Base-by-base conservation (phyloP, 2,113 vertebrate species). In the Pelmatolapia mariae region DNA sequence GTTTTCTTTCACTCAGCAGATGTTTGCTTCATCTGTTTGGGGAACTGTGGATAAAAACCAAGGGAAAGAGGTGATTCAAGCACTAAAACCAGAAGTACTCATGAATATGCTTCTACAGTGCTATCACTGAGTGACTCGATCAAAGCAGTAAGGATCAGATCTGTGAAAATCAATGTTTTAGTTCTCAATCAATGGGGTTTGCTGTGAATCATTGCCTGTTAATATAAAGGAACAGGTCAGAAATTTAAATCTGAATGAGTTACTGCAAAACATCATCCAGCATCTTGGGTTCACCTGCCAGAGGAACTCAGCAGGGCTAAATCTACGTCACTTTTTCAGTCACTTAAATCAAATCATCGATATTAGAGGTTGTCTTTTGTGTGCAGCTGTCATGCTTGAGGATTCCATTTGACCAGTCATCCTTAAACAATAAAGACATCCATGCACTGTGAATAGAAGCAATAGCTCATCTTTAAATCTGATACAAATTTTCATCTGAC, bases 1-100 rank as follows among this genome's bases (percentile, higher is more conserved):
- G 31, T 73, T 9, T 83, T 85, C 63, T 86, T 91, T 91, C 59
- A 78, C 52, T n/a, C 5, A 36, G 81, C 86, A 88, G 83, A 89
- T 93, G 83, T 87, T 90, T 16, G 8, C 47, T 47, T 86, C 33
- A 54, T 89, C 26, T 40, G 61, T 82, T 82, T 56, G 16, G 16
- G 50, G 50, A 47, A 29, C 59, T 24, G 36, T 22, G 5, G 78
- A 79, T 68, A 26, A 90, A 79, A 81, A 85, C 16, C 19, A 26
- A 26, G 56, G 43, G 13, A 81, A 59, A 16, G 15, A 52, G 73
- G 26, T 57, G 10, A 85, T 68, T 83, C 7, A 56, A 47, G 19
- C 31, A 43, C 43, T 29, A 38, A 5, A 80, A 36, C 31, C 71
- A 33, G 19, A 63, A 19, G 82, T 78, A 47, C 19, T 47, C 0